A percentile compares a stretch with the other conserved stretches of the same genome.
Evolutionary conservation across 2,888 invertebrate species (phyloP).

Genomic region (Philaethria dido): DNA sequence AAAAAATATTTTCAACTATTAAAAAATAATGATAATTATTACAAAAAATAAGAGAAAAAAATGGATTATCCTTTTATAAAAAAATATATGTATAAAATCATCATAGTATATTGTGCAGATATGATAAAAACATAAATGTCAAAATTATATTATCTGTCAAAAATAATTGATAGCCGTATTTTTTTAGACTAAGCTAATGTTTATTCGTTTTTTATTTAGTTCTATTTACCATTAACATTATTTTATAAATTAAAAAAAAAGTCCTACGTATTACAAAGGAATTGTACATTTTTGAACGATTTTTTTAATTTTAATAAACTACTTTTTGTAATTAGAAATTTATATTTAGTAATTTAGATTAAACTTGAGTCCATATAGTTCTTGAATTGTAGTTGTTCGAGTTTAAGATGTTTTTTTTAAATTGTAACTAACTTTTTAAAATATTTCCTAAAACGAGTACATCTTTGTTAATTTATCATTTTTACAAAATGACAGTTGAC

Average conservation of each 20-base stretch:
- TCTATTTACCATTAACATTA: conserved; percentile 10
- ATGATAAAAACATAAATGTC: neutral
- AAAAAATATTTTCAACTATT: neutral
- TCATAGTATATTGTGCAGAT: too few relatives aligned
- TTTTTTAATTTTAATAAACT: neutral
- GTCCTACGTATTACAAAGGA: neutral
- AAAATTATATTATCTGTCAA: neutral
- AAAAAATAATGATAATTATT: neutral
- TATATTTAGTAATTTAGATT: conserved; percentile 2
- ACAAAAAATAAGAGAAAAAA: too few relatives aligned
- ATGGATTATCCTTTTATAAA: too few relatives aligned
- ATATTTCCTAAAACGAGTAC: conserved; percentile 13
- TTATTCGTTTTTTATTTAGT: neutral
- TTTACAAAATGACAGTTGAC: neutral
- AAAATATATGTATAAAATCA: too few relatives aligned
- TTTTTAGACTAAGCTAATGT: neutral
- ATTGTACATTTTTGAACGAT: conserved; percentile 6
- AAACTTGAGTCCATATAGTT: conserved; percentile 17
- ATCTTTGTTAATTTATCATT: conserved; percentile 19
- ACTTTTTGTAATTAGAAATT: conserved; percentile 2
- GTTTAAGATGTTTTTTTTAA: conserved; percentile 5
- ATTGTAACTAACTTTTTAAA: conserved; percentile 12
- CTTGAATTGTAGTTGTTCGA: conserved; percentile 16
- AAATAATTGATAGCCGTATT: neutral
- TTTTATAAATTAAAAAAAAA: conserved; percentile 6